Evolutionary conservation across 1,140 invertebrate species (phyloP).

Genomic region (Dendrolimus punctatus): DNA sequence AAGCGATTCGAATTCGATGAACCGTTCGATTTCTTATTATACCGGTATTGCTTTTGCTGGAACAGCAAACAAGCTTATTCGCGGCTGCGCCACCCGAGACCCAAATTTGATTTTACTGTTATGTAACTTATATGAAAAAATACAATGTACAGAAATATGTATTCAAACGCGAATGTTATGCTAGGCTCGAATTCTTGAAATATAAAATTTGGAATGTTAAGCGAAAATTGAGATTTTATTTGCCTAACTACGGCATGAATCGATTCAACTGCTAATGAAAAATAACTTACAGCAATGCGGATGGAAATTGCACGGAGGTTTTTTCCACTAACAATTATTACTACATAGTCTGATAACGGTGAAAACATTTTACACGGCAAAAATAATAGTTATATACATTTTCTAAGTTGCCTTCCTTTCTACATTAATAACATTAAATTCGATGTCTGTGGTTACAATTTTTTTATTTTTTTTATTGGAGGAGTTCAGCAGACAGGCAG

Average conservation of each 20-base stretch:
- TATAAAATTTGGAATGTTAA: too few species aligned
- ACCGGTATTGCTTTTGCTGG: not conserved
- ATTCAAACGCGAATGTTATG: too few species aligned
- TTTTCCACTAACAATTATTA: conserved; percentile 48
- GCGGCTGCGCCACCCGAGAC: conserved; percentile 29
- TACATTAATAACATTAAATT: too few species aligned
- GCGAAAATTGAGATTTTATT: not conserved
- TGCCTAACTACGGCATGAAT: not conserved
- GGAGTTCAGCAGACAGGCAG: too few species aligned
- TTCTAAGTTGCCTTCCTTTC: conserved; percentile 14
- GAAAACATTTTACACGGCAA: conserved; percentile 35
- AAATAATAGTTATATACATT: conserved; percentile 11
- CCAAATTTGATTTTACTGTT: conserved; percentile 5
- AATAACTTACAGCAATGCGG: conserved; percentile 31
- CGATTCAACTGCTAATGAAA: conserved; percentile 1
- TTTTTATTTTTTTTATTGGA: too few species aligned
- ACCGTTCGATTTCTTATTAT: conserved; percentile 14
- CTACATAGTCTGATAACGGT: conserved; percentile 61
- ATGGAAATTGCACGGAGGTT: conserved; percentile 39
- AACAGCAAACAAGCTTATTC: too few species aligned
- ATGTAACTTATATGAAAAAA: too few species aligned
- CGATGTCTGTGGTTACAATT: too few species aligned
- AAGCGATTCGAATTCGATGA: conserved; percentile 8
- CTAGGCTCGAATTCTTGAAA: too few species aligned
- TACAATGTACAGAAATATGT: too few species aligned